Conservation (phyloP, 2,113 vertebrate species). For the Garra rufa region DNA sequence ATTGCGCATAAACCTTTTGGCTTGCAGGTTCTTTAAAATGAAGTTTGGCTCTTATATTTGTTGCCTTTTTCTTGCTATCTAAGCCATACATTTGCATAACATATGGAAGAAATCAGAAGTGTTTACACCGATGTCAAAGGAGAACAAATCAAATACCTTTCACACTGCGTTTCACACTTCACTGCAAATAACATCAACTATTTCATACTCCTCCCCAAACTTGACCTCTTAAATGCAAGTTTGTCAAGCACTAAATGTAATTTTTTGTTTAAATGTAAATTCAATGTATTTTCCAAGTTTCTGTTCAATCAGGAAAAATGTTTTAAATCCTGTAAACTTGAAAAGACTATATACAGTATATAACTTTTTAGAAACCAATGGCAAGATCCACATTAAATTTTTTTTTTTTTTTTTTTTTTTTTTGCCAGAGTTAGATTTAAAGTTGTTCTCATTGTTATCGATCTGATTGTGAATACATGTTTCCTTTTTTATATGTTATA, state of each 20-base stretch:
- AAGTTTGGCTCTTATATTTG: background rate
- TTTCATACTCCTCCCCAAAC: slow-evolving; percentile 1
- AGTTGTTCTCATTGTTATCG: too few species aligned
- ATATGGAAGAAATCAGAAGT: slow-evolving; percentile 31
- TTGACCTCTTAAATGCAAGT: background rate
- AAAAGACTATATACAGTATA: background rate
- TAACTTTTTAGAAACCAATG: background rate
- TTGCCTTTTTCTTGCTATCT: background rate
- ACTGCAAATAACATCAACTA: slow-evolving; percentile 20
- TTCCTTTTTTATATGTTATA: background rate
- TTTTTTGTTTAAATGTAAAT: background rate
- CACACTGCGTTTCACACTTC: slow-evolving; percentile 13
- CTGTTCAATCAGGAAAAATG: background rate
- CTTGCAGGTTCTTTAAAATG: background rate
- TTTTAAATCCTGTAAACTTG: background rate
- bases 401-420: background rate
- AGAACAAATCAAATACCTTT: slow-evolving; percentile 19
- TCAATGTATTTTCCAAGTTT: background rate
- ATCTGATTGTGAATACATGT: background rate
- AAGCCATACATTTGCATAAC: background rate
- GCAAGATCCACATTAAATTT: background rate
- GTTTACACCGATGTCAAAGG: slow-evolving; percentile 31
- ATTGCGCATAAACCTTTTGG: background rate
- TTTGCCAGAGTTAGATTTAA: background rate
- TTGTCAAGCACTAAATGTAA: slow-evolving; percentile 5